A percentile compares a stretch with the other conserved stretches of the same genome.
phyloP scores from a whole-genome alignment of 2,888 invertebrate species.

The Balanococcus diminutus region DNA sequence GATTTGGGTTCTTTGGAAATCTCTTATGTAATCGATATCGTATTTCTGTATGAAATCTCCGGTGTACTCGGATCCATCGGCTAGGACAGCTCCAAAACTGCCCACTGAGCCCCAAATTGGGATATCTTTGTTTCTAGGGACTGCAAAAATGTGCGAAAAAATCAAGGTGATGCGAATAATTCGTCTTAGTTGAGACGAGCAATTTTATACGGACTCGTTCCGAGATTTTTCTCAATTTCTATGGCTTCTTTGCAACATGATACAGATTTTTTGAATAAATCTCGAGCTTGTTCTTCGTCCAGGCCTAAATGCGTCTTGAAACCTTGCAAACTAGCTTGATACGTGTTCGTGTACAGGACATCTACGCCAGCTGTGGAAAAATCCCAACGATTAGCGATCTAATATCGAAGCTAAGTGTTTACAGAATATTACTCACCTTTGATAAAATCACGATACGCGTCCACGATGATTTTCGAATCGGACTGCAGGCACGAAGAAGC shows the following conservation, averaged over 20 bases:
- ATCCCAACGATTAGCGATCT: neutral
- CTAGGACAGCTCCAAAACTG: constrained; percentile 87
- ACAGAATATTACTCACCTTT: constrained; percentile 66
- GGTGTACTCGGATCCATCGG: constrained; percentile 91
- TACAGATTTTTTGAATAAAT: constrained; percentile 77
- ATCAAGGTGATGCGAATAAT: too few relatives aligned
- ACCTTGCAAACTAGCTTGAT: constrained; percentile 83
- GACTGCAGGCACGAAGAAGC: constrained; percentile 81
- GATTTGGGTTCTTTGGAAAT: constrained; percentile 86
- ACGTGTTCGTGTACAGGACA: constrained; percentile 85
- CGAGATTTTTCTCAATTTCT: constrained; percentile 57
- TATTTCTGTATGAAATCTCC: constrained; percentile 78
- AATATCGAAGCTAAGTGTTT: too few relatives aligned
- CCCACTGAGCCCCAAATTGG: constrained; percentile 88
- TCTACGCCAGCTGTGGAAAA: constrained; percentile 78
- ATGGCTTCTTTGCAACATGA: constrained; percentile 76
- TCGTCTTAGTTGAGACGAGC: too few relatives aligned
- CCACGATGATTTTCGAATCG: constrained; percentile 78
- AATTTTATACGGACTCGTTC: constrained; percentile 13
- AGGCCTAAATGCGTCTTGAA: constrained; percentile 77
- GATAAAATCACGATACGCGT: constrained; percentile 82
- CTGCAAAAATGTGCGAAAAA: too few relatives aligned
- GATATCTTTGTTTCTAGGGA: constrained; percentile 60
- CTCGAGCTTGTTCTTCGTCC: constrained; percentile 70
- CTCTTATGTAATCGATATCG: constrained; percentile 69